These are phyloP conservation scores for Tribolium freemani DNA, from an alignment of 2,888 invertebrate species.

Conservation along the genomic window DNA sequence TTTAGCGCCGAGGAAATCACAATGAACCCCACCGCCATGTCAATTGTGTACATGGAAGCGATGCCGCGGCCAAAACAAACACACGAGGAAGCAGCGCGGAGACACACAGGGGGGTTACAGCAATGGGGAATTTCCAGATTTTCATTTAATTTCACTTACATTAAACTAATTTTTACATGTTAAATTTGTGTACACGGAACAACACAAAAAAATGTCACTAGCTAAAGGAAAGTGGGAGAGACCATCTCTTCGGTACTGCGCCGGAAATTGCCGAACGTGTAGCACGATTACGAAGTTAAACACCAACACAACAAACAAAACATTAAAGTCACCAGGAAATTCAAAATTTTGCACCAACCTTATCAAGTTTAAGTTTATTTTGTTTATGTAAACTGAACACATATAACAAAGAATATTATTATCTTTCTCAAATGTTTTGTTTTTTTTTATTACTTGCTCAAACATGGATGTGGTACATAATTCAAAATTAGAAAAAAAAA, in stretches of 20 bases:
- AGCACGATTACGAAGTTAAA: background rate
- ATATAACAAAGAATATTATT: too few relatives aligned
- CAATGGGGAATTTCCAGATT: background rate
- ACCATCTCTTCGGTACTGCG: conserved; percentile 45
- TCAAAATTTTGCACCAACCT: background rate
- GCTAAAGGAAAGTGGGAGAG: conserved; percentile 63
- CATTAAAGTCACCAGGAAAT: background rate
- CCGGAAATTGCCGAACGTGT: conserved; percentile 22
- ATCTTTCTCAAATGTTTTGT: too few relatives aligned
- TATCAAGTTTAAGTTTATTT: too few relatives aligned
- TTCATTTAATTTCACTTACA: conserved; percentile 54
- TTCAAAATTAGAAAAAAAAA: too few relatives aligned
- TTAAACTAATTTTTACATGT: conserved; percentile 64
- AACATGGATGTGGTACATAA: too few relatives aligned
- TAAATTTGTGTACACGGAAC: conserved; percentile 70
- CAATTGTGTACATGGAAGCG: conserved; percentile 49
- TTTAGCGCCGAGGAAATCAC: conserved; percentile 42
- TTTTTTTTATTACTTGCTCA: too few relatives aligned
- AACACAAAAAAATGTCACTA: conserved; percentile 69
- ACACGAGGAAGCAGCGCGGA: conserved; percentile 14
- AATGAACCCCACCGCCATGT: conserved; percentile 57
- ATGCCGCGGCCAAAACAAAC: conserved; percentile 49
- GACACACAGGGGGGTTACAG: background rate
- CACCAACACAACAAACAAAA: conserved; percentile 18
- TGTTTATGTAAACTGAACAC: too few relatives aligned